phyloP scores from a whole-genome alignment of 2,888 invertebrate genomes.

The Eulithis prunata region DNA sequence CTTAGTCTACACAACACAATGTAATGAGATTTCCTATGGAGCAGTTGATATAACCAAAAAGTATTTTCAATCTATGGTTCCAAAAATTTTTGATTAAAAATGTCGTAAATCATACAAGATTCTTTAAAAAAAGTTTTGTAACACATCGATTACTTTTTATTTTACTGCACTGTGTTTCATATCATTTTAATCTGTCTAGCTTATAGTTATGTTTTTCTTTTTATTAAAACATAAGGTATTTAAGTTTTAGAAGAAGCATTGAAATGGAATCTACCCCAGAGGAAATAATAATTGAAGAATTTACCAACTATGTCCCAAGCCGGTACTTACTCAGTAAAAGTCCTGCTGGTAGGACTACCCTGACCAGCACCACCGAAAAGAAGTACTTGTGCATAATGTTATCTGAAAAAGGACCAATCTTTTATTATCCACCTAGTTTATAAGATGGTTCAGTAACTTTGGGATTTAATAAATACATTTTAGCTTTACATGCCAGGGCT shows the following conservation, averaged over 20 bases:
- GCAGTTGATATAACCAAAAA: neutral
- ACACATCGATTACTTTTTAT: too few relatives aligned
- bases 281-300: neutral
- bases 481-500: neutral
- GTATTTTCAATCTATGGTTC: neutral
- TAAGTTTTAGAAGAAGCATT: too few relatives aligned
- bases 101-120: too few relatives aligned
- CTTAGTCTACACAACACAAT: too few relatives aligned
- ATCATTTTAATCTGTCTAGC: too few relatives aligned
- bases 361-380: conserved; percentile 61
- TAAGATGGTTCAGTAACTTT: neutral
- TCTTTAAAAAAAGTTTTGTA: too few relatives aligned
- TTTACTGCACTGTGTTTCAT: too few relatives aligned
- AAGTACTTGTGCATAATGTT: conserved; percentile 66
- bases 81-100: too few relatives aligned
- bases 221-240: too few relatives aligned
- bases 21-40: neutral
- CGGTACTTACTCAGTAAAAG: conserved; percentile 70
- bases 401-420: conserved; percentile 49
- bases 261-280: too few relatives aligned
- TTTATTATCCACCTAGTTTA: neutral
- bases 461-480: neutral
- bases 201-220: too few relatives aligned
- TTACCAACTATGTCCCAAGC: neutral
- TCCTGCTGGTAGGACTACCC: conserved; percentile 67